phyloP scores from a whole-genome alignment of 2,888 invertebrate genomes.

The Pristionchus entomophagus region DNA sequence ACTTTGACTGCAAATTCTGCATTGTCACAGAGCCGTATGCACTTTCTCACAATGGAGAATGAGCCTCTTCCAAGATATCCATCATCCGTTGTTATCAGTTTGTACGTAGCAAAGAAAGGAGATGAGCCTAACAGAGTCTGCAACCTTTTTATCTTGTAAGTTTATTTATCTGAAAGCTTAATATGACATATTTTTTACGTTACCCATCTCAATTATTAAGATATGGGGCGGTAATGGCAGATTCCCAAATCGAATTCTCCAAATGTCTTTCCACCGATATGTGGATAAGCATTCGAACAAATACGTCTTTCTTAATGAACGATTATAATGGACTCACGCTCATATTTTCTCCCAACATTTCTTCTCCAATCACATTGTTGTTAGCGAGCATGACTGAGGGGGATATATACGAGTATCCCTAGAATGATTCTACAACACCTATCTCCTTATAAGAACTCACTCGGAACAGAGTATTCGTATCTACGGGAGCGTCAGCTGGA shows the following conservation, averaged over 20 bases:
- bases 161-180: background rate
- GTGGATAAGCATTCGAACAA: no score
- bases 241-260: no score
- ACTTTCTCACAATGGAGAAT: conserved; percentile 85
- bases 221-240: no score
- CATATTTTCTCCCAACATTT: conserved; percentile 76
- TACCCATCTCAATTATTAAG: no score
- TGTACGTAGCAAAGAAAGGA: conserved; percentile 89
- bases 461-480: conserved; percentile 66
- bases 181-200: no score
- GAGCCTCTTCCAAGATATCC: conserved; percentile 89
- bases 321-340: background rate
- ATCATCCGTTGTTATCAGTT: conserved; percentile 82
- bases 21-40: conserved; percentile 34
- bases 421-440: conserved; percentile 59
- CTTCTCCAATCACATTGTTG: conserved; percentile 84
- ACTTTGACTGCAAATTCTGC: conserved; percentile 41
- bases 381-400: conserved; percentile 87
- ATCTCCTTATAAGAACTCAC: conserved; percentile 56
- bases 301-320: background rate
- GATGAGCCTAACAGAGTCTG: conserved; percentile 82
- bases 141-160: background rate
- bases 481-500: conserved; percentile 88
- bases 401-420: conserved; percentile 95
- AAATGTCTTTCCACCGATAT: no score